Base-by-base conservation (phyloP, 2,888 invertebrate genomes). In the Brachynemurus nebulosus region DNA sequence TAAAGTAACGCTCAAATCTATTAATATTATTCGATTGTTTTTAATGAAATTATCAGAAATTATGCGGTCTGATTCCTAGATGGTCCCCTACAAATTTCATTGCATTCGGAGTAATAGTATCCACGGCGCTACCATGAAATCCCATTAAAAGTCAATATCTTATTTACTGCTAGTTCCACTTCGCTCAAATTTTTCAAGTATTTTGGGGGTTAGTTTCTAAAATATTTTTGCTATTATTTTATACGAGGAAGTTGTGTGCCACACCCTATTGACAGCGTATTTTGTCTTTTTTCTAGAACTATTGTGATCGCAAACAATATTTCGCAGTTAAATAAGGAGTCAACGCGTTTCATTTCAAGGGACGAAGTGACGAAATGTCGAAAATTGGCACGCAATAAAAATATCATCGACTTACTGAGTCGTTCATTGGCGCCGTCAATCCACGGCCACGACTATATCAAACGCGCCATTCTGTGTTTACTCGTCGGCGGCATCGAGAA, bases 391-490 rank as follows among this genome's bases (percentile, higher is more conserved):
- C 80, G 74, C 53, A 72, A 81, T 44, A 74, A 73, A 36, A 82
- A 92, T 61, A 84, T 93, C 50, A 97, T 96, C 60, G 86, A 93
- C 44, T 63, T 91, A 47, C 69, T 99, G 23, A 76, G 90, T 43
- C 84, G 85, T 57, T 97, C 97, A 0, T 66, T 98, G 42, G 98
- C 98, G 0, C 98, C 98, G 0, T 95, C 97, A 0, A 99, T 99
- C 58, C 91, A 95, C 55, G 98, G 98, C 0, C 92, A 98, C 57
- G 86, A 90, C 20, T 93, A 81, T 58, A 91, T 97, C 6, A 99
- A 98, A 65, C 88, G 86, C 59, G 97, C 98, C 0, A 86, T 98
- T 48, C 69, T 99, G 19, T 96, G 96, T 59, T 72, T 96, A 57
- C 64, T 98, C 45, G 69, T 98, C 5, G 97, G 98, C 1, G 98